Base-by-base conservation (phyloP, 2,888 invertebrate genomes). In the Pollenia angustigena region DNA sequence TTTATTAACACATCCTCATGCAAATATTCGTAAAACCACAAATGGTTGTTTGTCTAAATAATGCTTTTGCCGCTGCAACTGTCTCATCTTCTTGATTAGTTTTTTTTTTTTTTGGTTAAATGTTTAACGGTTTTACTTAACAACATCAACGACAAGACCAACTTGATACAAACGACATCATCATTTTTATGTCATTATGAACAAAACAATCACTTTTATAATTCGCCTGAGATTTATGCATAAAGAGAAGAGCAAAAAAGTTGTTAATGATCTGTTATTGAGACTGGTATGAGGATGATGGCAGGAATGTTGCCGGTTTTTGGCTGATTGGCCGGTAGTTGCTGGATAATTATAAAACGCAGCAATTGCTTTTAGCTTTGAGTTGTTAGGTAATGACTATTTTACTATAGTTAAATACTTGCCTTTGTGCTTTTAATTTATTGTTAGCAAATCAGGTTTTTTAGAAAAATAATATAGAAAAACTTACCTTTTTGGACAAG, bases 401-500 rank as follows among this genome's bases (percentile, higher is more conserved):
- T 72, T 81, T 56, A 18, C 44, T 56, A 14, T 4, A 64, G 46
- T n/a, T 44, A 4, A 9, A 23, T 44, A 23, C n/a, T 44, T 6
- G 32, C 23, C 56, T 72, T 69, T 69, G 16, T 48, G 11, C n/a
- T 64, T 12, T 40, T 0, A 16, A 60, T 10, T 18, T 46, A 7
- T 14, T 48, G 12, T 44, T 48, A 16, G 11, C 18, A 56, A 14
- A 9, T 68, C 32, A 40, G 16, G 16, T 18, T 18, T 66, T 6
- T 18, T 56, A 18, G n/a, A 32, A 9, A 11, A 60, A 9, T 44
- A 64, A 54, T 40, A 62, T 12, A 56, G 54, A 74, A 60, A 76
- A 56, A 90, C 91, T 91, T 84, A 93, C 93, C 93, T 92, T 91
- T 93, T 93, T 89, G 93, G 92, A 90, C 93, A 93, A 91, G 92